These are phyloP conservation scores for Gnathonemus echidnorhynchus DNA, from an alignment of 2,113 vertebrate species.

Conservation along the genomic window DNA sequence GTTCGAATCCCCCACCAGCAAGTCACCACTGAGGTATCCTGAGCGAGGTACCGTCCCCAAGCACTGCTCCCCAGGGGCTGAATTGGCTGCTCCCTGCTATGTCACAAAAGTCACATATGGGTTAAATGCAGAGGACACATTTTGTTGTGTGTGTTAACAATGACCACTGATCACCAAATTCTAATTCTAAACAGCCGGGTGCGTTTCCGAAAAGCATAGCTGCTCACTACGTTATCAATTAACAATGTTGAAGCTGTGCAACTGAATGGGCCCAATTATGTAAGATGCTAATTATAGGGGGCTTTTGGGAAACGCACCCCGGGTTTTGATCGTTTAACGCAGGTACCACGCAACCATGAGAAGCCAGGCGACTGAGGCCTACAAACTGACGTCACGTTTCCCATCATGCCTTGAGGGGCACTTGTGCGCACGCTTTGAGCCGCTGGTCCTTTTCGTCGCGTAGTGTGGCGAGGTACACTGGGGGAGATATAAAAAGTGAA, in stretches of 20 bases:
- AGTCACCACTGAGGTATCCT: no score
- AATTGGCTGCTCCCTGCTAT: no score
- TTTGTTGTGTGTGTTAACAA: no score
- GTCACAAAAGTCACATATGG: no score
- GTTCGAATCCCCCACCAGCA: no score
- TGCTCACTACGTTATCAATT: neutral
- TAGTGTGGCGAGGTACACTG: neutral
- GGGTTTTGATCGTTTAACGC: neutral
- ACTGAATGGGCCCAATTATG: neutral
- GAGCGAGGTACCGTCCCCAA: no score
- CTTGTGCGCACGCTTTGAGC: neutral
- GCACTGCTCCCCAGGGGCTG: no score
- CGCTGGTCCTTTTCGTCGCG: neutral
- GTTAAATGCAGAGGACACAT: no score
- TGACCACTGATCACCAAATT: no score
- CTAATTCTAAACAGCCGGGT: neutral
- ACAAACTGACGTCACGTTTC: slow-evolving; percentile 4
- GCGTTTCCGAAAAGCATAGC: neutral
- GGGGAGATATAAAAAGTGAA: neutral
- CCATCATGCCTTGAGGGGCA: neutral
- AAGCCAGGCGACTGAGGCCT: neutral
- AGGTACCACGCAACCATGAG: neutral
- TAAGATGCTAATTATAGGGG: neutral
- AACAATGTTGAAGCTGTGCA: neutral
- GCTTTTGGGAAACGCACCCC: neutral